Evolutionary conservation across 1,140 invertebrate genomes (phyloP).

Genomic region (Drosophila sechellia): DNA sequence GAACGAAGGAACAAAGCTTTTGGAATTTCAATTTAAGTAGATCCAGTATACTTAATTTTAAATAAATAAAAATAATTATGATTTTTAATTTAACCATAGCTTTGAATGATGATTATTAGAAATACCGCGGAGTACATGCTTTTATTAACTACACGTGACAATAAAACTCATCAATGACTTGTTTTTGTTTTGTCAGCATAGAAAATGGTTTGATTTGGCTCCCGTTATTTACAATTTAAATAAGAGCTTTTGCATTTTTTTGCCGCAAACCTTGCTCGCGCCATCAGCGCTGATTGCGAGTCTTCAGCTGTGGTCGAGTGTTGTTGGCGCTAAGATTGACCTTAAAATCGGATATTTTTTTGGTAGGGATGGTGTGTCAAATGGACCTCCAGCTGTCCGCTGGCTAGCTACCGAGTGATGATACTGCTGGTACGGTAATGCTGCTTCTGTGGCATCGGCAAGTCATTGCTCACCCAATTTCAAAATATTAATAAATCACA

Average conservation of each 20-base stretch:
- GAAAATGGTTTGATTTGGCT: background rate
- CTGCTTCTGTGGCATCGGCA: constrained; percentile 54
- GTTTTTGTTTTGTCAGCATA: background rate
- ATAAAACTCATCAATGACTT: background rate
- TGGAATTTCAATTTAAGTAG: background rate
- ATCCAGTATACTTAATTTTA: too few relatives aligned
- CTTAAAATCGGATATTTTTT: constrained; percentile 58
- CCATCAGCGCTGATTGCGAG: constrained; percentile 39
- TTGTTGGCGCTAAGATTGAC: constrained; percentile 52
- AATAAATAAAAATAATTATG: too few relatives aligned
- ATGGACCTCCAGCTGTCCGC: constrained; percentile 50
- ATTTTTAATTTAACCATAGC: too few relatives aligned
- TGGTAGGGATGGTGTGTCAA: constrained; percentile 57
- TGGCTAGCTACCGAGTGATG: constrained; percentile 38
- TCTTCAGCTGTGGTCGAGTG: constrained; percentile 25
- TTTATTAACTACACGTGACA: background rate
- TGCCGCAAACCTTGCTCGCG: constrained; percentile 14
- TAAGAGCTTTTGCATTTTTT: constrained; percentile 7
- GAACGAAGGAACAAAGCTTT: constrained; percentile 5
- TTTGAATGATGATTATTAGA: too few relatives aligned
- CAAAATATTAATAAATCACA: constrained; percentile 67
- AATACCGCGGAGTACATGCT: too few relatives aligned
- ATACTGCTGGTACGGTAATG: constrained; percentile 40
- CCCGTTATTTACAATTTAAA: constrained; percentile 4
- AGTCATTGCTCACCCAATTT: constrained; percentile 80